These are phyloP conservation scores for Zaprionus ghesquierei DNA, from an alignment of 1,140 invertebrate genomes.

Conservation along the genomic window DNA sequence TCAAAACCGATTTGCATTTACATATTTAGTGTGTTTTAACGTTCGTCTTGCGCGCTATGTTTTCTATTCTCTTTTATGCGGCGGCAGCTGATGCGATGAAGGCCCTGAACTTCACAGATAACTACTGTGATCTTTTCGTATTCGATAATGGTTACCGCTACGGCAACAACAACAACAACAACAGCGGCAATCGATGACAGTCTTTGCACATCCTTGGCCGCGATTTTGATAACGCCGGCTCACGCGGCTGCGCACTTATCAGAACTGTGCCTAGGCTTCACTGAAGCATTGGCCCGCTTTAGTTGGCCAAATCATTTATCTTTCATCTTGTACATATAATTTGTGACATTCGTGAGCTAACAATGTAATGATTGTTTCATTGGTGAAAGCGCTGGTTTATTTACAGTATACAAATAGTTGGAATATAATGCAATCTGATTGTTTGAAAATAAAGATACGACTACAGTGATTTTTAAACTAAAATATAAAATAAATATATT, in stretches of 20 bases:
- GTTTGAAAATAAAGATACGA: background rate
- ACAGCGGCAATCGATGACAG: background rate
- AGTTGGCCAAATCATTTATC: background rate
- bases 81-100: background rate
- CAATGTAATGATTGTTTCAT: background rate
- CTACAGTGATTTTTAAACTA: background rate
- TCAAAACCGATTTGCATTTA: conserved; percentile 59
- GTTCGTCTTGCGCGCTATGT: conserved; percentile 32
- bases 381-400: background rate
- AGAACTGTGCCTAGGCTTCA: conserved; percentile 27
- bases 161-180: background rate
- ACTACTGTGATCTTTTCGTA: conserved; percentile 30
- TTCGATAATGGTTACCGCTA: conserved; percentile 32
- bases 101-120: conserved; percentile 68
- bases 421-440: background rate
- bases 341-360: background rate
- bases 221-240: conserved; percentile 24
- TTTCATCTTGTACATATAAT: background rate
- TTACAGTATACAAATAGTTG: background rate
- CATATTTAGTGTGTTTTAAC: conserved; percentile 48
- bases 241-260: conserved; percentile 17
- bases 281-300: conserved; percentile 37
- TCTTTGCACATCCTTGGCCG: conserved; percentile 37
- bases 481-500: no score
- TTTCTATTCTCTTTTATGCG: conserved; percentile 58